phyloP scores from a whole-genome alignment of 2,113 vertebrate genomes.

The Oncorhynchus tshawytscha region DNA sequence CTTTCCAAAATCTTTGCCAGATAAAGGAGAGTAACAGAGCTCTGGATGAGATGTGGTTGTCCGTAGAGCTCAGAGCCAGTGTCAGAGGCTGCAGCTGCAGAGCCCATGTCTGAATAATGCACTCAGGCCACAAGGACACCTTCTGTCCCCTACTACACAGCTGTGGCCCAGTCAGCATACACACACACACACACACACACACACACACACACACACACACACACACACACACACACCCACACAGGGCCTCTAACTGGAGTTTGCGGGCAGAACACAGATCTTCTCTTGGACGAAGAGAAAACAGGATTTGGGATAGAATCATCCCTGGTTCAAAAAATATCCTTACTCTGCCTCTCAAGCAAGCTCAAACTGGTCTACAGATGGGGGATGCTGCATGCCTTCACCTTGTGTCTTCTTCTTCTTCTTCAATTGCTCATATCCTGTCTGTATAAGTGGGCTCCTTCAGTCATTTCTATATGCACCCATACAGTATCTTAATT shows the following conservation, averaged over 20 bases:
- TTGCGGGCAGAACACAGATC: conserved; percentile 38
- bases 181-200: neutral
- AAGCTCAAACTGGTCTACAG: neutral
- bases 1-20: neutral
- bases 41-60: conserved; percentile 48
- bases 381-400: neutral
- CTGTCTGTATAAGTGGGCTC: neutral
- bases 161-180: conserved; percentile 39
- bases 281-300: conserved; percentile 7
- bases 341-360: neutral
- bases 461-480: too few relatives aligned
- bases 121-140: conserved; percentile 65
- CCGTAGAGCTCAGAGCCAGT: conserved; percentile 44
- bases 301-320: neutral
- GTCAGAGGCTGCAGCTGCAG: conserved; percentile 60
- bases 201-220: conserved; percentile 3
- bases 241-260: conserved; percentile 48
- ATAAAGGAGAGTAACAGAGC: conserved; percentile 5
- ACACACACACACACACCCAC: conserved; percentile 8
- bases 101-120: conserved; percentile 65
- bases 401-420: neutral
- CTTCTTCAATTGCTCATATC: neutral
- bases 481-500: too few relatives aligned
- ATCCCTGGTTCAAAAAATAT: neutral
- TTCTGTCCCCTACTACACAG: conserved; percentile 57